phyloP scores from a whole-genome alignment of 2,797 vertebrate species.

The Molossus molossus region DNA sequence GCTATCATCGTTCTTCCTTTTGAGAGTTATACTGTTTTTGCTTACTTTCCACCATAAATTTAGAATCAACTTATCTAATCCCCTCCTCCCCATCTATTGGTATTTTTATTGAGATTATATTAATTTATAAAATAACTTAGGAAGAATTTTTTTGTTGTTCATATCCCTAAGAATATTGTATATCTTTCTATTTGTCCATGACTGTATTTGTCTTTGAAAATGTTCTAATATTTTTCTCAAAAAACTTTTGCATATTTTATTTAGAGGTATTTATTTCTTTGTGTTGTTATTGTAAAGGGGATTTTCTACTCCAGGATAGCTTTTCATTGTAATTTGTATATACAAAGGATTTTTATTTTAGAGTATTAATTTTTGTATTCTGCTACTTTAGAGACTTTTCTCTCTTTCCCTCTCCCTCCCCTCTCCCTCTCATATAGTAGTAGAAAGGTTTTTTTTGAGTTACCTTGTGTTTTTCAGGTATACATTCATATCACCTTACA shows the following conservation, averaged over 20 bases:
- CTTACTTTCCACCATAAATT: not conserved
- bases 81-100: not conserved
- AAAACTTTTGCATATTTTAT: constrained; percentile 27
- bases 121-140: not conserved
- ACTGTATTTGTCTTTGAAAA: not conserved
- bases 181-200: not conserved
- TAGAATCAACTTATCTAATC: not conserved
- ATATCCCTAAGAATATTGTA: not conserved
- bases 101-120: not conserved
- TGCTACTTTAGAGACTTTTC: too few species aligned
- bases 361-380: too few species aligned
- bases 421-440: too few species aligned
- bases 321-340: too few species aligned
- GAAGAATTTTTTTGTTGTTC: not conserved
- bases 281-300: not conserved
- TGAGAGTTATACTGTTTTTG: constrained; percentile 30
- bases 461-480: too few species aligned
- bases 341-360: too few species aligned
- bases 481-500: too few species aligned
- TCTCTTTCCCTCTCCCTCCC: too few species aligned
- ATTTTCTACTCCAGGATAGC: constrained; percentile 10
- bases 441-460: too few species aligned
- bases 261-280: constrained; percentile 36
- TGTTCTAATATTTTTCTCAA: constrained; percentile 7
- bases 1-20: not conserved